A percentile compares a stretch with the other conserved stretches of the same genome.
phyloP scores from a whole-genome alignment of 2,888 invertebrate genomes.

The Ennomos quercinarius region DNA sequence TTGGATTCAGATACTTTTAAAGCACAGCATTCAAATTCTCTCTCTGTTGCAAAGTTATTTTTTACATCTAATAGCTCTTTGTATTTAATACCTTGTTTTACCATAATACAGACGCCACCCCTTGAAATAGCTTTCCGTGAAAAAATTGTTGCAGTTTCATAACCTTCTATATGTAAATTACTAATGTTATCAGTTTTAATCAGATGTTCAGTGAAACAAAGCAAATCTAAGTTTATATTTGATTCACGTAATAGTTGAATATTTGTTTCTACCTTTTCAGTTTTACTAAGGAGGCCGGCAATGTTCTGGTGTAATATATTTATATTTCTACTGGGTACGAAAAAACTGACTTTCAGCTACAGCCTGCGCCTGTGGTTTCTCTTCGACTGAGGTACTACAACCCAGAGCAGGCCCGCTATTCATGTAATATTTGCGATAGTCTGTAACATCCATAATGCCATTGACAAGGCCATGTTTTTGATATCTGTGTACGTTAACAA shows the following conservation, averaged over 20 bases:
- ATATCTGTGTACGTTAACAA: neutral
- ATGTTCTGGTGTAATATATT: neutral
- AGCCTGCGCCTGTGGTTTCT: neutral
- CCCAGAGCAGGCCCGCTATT: neutral
- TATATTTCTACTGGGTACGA: neutral
- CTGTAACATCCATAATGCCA: neutral
- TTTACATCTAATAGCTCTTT: neutral
- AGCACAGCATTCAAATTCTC: neutral
- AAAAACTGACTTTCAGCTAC: neutral
- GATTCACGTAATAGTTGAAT: neutral
- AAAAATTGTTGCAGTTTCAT: neutral
- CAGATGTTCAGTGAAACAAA: constrained; percentile 1
- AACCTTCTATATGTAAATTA: neutral
- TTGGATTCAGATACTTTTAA: neutral
- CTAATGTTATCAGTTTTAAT: neutral
- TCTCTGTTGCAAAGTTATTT: neutral
- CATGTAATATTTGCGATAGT: neutral
- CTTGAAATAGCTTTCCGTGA: neutral
- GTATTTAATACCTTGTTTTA: neutral
- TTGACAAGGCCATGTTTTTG: neutral
- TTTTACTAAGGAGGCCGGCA: neutral
- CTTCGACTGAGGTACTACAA: neutral
- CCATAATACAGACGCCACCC: neutral
- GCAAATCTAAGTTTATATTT: neutral
- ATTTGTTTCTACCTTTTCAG: neutral